Percentiles rank a stretch among this genome's conserved stretches.
Evolutionary conservation across 2,888 invertebrate species (phyloP).

Genomic region (Lysandra bellargus): DNA sequence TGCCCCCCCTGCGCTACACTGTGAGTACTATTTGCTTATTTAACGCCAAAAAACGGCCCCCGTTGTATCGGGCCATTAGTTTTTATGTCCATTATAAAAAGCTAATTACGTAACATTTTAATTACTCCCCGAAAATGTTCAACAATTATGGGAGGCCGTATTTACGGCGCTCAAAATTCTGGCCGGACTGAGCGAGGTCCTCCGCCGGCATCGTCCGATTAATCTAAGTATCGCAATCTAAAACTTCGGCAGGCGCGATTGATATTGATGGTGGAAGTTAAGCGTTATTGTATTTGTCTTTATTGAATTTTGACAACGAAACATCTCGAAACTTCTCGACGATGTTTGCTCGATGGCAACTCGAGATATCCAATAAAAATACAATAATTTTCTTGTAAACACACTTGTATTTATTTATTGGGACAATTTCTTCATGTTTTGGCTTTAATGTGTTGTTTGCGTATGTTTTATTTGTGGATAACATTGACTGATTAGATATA

Average conservation of each 20-base stretch:
- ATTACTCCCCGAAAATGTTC: not conserved
- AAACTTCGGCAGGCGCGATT: not conserved
- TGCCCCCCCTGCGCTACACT: conserved; percentile 78
- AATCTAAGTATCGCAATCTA: conserved; percentile 14
- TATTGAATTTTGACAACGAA: conserved; percentile 26
- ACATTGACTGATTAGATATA: not conserved
- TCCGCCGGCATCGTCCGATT: not conserved
- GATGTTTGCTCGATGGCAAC: conserved; percentile 1
- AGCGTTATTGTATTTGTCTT: conserved; percentile 24
- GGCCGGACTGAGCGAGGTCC: not conserved
- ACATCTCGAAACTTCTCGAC: conserved; percentile 5
- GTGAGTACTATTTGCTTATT: conserved; percentile 58
- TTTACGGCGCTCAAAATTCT: conserved; percentile 1
- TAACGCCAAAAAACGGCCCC: not conserved
- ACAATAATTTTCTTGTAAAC: not conserved
- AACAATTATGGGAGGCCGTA: not conserved
- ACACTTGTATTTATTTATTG: conserved; percentile 16
- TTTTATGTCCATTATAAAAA: conserved; percentile 24
- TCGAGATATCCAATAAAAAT: conserved; percentile 10
- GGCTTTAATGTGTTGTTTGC: not conserved
- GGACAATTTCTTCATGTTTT: not conserved
- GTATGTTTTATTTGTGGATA: not conserved
- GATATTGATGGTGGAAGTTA: conserved; percentile 9
- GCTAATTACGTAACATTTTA: conserved; percentile 10
- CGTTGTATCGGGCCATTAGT: not conserved